Conservation (phyloP, 92 coral and sea anemone genomes). For the Epizoanthus illoricatus region DNA sequence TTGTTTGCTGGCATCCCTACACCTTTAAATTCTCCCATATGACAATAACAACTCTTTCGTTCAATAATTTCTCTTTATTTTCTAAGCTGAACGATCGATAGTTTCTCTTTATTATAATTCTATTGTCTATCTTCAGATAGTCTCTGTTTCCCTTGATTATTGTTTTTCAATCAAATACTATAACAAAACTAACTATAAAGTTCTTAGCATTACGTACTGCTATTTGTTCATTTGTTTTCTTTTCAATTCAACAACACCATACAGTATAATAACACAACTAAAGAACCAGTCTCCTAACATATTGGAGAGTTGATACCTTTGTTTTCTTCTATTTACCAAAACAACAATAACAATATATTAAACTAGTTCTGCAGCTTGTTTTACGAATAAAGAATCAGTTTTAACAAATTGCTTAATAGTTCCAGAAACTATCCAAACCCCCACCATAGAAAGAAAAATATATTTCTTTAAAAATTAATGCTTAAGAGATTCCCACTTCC, state of each 20-base stretch:
- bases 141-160: neutral
- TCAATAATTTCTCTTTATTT: no score
- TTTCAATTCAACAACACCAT: conserved; percentile 7
- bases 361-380: neutral
- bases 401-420: neutral
- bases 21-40: no score
- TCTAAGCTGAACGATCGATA: neutral
- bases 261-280: neutral
- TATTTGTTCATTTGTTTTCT: neutral
- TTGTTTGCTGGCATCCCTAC: no score
- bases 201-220: neutral
- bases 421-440: no score
- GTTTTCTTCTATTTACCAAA: neutral
- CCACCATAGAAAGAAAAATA: neutral
- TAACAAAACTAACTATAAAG: conserved; percentile 3
- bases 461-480: neutral
- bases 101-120: neutral
- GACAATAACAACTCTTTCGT: no score
- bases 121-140: conserved; percentile 7
- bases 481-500: neutral
- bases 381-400: neutral
- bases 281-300: neutral
- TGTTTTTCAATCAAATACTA: conserved; percentile 8
- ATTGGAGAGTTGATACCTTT: neutral
- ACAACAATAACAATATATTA: neutral